These are phyloP conservation scores for Leptinotarsa tumamoca DNA, from an alignment of 2,888 invertebrate species.

Conservation along the genomic window DNA sequence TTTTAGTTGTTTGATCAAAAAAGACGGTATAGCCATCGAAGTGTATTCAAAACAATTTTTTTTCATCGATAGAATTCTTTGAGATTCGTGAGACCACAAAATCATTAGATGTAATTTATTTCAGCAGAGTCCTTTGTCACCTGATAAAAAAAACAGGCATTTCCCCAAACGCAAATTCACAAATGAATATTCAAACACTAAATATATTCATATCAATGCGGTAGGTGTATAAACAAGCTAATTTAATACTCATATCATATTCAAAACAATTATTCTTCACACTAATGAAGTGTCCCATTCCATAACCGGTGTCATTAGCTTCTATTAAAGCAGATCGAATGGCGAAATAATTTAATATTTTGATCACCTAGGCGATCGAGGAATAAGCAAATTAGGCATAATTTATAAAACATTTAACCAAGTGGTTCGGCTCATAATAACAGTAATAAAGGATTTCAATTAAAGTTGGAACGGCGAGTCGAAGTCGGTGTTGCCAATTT, in stretches of 20 bases:
- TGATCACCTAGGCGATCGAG: constrained; percentile 39
- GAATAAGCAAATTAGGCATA: constrained; percentile 46
- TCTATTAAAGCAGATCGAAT: constrained; percentile 34
- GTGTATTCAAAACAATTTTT: too few species aligned
- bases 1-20: too few species aligned
- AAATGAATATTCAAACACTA: background rate
- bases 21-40: too few species aligned
- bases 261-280: constrained; percentile 22
- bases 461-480: constrained; percentile 43
- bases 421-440: constrained; percentile 47
- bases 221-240: constrained; percentile 26
- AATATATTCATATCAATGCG: constrained; percentile 7
- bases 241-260: constrained; percentile 24
- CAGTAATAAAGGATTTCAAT: constrained; percentile 50
- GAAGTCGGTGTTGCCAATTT: constrained; percentile 18
- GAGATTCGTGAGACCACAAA: too few species aligned
- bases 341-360: constrained; percentile 40
- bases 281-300: constrained; percentile 24
- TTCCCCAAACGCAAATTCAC: background rate
- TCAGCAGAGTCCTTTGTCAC: background rate
- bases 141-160: background rate
- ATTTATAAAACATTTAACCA: constrained; percentile 48
- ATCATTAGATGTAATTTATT: too few species aligned
- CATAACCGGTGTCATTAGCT: constrained; percentile 36
- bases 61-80: too few species aligned